A percentile compares a stretch with the other conserved stretches of the same genome.
Conservation (phyloP, 2,888 invertebrate genomes). For the Caenorhabditis wallacei region DNA sequence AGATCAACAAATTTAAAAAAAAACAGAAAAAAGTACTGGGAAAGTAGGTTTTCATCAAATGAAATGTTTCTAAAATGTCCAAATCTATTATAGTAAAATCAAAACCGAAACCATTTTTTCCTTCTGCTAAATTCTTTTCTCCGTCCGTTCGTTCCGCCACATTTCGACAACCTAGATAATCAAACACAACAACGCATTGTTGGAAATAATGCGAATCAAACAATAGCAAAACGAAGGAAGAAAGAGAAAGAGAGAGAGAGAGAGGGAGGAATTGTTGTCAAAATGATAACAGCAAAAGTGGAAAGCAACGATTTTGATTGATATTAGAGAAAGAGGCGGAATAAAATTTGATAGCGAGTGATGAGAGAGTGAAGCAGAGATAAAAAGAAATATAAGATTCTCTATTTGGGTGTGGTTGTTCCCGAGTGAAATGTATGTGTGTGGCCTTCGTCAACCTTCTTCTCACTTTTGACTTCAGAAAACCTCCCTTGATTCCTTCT, state of each 20-base stretch:
- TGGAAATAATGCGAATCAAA: slow-evolving; percentile 40
- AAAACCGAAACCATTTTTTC: background rate
- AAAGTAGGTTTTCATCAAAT: too few relatives aligned
- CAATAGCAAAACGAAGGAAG: slow-evolving; percentile 45
- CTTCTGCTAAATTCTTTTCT: background rate
- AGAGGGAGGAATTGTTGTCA: slow-evolving; percentile 22
- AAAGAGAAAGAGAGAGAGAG: background rate
- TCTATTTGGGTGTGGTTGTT: slow-evolving; percentile 51
- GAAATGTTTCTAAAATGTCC: too few relatives aligned
- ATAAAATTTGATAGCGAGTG: slow-evolving; percentile 45
- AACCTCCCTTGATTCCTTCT: slow-evolving; percentile 1
- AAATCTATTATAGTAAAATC: background rate
- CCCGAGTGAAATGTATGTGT: slow-evolving; percentile 27
- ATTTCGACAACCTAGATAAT: slow-evolving; percentile 54
- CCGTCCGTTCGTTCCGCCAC: slow-evolving; percentile 14
- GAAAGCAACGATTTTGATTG: slow-evolving; percentile 52
- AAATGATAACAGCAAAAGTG: slow-evolving; percentile 58
- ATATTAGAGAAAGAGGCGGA: slow-evolving; percentile 45
- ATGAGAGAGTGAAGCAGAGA: slow-evolving; percentile 21
- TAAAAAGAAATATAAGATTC: slow-evolving; percentile 7
- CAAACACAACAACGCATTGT: slow-evolving; percentile 26
- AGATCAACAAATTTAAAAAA: background rate
- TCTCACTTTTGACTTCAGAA: slow-evolving; percentile 44
- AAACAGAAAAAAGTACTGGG: background rate
- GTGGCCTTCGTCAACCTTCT: slow-evolving; percentile 50